Base-by-base conservation (phyloP, 2,888 invertebrate genomes). In the Polylopha cassiicola region DNA sequence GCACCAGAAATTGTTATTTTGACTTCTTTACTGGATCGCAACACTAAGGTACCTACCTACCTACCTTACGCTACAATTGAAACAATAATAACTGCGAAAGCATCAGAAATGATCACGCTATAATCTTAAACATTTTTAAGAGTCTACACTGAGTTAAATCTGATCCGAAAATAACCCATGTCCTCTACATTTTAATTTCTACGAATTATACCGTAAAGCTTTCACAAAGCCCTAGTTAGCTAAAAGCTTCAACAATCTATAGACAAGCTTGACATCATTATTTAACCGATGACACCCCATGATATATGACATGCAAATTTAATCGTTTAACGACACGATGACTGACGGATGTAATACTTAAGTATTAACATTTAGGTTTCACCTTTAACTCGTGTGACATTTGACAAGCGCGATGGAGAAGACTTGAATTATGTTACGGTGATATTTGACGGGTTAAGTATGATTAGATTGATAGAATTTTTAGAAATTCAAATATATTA, bases 241-340 rank as follows among this genome's bases (percentile, higher is more conserved):
- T 29, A 34, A 41, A 34, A 41, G 39, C 20, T n/a, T 4, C 29
- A 38, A 38, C 38, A 34, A 34, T 33, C 28, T 22, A 14, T 13
- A 27, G 16, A 15, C 20, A 15, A 29, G 24, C 38, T 49, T 53
- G 44, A 55, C 50, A 44, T 48, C 43, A 45, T 47, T 52, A 54
- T 47, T 39, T 16, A 43, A 58, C 47, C 55, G 61, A 51, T 58
- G 52, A 53, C 48, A 51, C 45, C 44, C 46, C 46, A 50, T 52
- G 50, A 57, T 48, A 53, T 49, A 46, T 50, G 57, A 61, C 54
- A 54, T 48, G 58, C 51, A 37, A 54, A 57, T 60, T 52, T 39
- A 33, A 47, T 53, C 52, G 42, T 42, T 43, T 31, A 46, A 36
- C 31, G 27, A 15, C 9, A 8, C 20, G 43, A 20, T 37, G 28